These are phyloP conservation scores for Ostrea edulis DNA, from an alignment of 1,140 invertebrate genomes.

Conservation along the genomic window DNA sequence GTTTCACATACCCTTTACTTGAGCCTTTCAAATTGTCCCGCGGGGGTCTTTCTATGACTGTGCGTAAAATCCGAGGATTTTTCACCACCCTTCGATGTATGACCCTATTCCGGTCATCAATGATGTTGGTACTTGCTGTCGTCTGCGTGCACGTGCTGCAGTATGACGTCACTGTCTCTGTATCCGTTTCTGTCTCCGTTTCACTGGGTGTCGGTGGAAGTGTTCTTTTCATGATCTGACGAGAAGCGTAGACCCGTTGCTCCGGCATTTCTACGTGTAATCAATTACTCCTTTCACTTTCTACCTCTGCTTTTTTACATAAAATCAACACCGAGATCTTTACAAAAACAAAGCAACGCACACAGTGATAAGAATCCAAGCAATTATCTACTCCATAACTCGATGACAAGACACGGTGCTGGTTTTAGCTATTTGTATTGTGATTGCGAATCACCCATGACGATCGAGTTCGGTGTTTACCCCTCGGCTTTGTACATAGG, in stretches of 20 bases:
- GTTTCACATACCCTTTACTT: neutral
- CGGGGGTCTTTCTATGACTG: neutral
- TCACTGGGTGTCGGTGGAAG: neutral
- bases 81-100: constrained; percentile 1
- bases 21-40: neutral
- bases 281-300: constrained; percentile 11
- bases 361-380: neutral
- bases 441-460: constrained; percentile 41
- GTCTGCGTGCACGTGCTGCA: constrained; percentile 36
- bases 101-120: constrained; percentile 21
- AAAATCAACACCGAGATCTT: neutral
- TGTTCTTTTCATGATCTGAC: neutral
- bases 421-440: constrained; percentile 29
- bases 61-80: neutral
- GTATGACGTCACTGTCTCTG: neutral
- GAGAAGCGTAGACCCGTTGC: neutral
- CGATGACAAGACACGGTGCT: neutral
- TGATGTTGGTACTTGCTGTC: constrained; percentile 34
- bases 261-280: constrained; percentile 4
- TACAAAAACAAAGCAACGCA: neutral
- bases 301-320: neutral
- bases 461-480: neutral
- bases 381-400: neutral
- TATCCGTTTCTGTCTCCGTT: constrained; percentile 16
- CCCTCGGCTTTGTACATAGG: neutral